phyloP scores from a whole-genome alignment of 37 sponge, comb jelly and placozoan species.

The Halichondria panicea region DNA sequence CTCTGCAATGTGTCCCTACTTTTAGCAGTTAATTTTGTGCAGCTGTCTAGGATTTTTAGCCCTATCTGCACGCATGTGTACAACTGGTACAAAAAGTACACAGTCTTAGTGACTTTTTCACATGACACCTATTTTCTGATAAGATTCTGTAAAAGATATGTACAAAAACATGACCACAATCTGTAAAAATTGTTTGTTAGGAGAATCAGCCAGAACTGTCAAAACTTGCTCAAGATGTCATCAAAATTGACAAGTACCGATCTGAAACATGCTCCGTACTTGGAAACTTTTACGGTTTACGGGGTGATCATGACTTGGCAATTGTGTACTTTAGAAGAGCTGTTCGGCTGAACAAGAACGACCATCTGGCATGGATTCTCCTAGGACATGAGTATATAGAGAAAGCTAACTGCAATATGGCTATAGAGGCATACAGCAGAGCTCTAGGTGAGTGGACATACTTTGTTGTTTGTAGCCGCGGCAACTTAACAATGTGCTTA shows the following conservation, averaged over 20 bases:
- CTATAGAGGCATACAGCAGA: conserved; percentile 88
- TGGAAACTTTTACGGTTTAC: conserved; percentile 86
- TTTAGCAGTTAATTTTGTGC: too few species aligned
- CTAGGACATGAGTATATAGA: conserved; percentile 95
- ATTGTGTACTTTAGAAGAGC: conserved; percentile 83
- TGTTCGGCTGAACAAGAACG: conserved; percentile 57
- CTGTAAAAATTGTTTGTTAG: conserved; percentile 44
- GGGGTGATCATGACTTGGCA: conserved; percentile 89
- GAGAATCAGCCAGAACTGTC: conserved; percentile 69
- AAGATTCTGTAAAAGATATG: too few species aligned
- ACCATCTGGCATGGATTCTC: conserved; percentile 89
- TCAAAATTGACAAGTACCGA: conserved; percentile 72
- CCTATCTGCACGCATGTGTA: too few species aligned
- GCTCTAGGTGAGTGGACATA: conserved; percentile 73
- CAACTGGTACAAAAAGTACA: neutral
- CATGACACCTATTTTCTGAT: neutral
- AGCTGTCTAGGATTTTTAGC: too few species aligned
- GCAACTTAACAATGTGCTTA: too few species aligned
- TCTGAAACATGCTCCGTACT: conserved; percentile 76
- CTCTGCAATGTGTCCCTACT: too few species aligned
- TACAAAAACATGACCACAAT: too few species aligned
- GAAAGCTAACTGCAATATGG: conserved; percentile 82
- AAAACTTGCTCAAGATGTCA: conserved; percentile 66
- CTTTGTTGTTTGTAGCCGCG: too few species aligned
- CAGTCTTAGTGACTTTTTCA: neutral